Base-by-base conservation (phyloP, 2,888 invertebrate genomes). In the Ceraclea dissimilis region DNA sequence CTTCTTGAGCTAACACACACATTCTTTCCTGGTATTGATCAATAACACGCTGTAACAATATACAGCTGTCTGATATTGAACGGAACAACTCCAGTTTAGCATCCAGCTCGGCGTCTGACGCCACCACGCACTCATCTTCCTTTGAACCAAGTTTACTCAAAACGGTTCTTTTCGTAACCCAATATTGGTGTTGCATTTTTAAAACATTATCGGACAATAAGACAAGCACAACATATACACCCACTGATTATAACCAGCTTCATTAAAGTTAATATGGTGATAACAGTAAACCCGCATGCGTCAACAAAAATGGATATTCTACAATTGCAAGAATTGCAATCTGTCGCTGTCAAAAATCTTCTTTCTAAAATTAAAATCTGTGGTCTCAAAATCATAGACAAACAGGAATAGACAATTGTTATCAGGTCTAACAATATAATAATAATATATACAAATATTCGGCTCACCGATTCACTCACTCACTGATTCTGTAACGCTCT, bases 141-240 rank as follows among this genome's bases (percentile, higher is more conserved):
- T 97, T 97, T 65, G 91, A 90, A 31, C 96, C 96, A 51, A 98
- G 78, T 76, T 93, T 96, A 67, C 92, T 82, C 63, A 93, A 84
- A 48, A 98, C 88, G 57, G 91, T 88, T 74, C 97, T 97, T 71
- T 97, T 98, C 6, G 98, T 97, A 56, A 97, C 90, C 97, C 97
- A 99, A 74, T 93, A 98, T 65, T 95, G 94, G 73, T 96, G 93
- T 71, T 94, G 93, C 85, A 96, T 87, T 68, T 83, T 52, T 16
- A 26, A 47, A 39, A 39, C 16, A 13, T 8, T 8, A 39, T 16
- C 4, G 5, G 13, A 39, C 5, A 4, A 39, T 16, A 26, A 26
- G 4, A 6, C 26, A 26, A 6, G 26, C 10, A 26, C 4, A 10
- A 6, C 26, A 26, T 10, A 10, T 6, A 26, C 26, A 26, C 26